Conservation (phyloP, 2,888 invertebrate species). For the Drosophila austrosaltans region DNA sequence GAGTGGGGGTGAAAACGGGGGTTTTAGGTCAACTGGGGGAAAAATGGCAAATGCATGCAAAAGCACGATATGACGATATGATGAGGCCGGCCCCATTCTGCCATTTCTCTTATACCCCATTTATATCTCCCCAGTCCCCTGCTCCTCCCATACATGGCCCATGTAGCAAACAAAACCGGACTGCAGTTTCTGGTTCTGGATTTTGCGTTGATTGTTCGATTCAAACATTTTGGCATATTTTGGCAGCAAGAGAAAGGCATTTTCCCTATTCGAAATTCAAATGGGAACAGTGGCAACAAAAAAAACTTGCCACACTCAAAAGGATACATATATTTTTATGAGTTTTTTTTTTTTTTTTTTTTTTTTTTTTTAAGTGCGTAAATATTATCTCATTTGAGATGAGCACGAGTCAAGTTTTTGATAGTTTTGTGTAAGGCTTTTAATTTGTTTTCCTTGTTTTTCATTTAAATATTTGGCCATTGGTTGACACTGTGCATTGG, state of each 20-base stretch:
- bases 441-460: background rate
- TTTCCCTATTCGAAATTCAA: slow-evolving; percentile 41
- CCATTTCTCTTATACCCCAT: background rate
- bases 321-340: background rate
- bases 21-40: slow-evolving; percentile 15
- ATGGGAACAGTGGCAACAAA: background rate
- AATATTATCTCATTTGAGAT: too few species aligned
- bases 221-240: slow-evolving; percentile 66
- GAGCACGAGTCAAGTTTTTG: background rate
- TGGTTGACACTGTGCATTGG: slow-evolving; percentile 12
- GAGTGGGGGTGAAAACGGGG: too few species aligned
- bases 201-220: slow-evolving; percentile 51
- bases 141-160: background rate
- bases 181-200: slow-evolving; percentile 12
- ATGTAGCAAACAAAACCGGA: background rate
- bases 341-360: background rate
- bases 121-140: background rate
- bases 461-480: background rate
- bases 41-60: slow-evolving; percentile 53
- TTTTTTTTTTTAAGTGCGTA: background rate
- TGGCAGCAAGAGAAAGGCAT: slow-evolving; percentile 33
- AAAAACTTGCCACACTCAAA: background rate
- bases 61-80: slow-evolving; percentile 26
- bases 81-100: background rate
- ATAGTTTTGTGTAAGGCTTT: background rate